Conservation (phyloP, 2,797 vertebrate species). For the Momotus momota region DNA sequence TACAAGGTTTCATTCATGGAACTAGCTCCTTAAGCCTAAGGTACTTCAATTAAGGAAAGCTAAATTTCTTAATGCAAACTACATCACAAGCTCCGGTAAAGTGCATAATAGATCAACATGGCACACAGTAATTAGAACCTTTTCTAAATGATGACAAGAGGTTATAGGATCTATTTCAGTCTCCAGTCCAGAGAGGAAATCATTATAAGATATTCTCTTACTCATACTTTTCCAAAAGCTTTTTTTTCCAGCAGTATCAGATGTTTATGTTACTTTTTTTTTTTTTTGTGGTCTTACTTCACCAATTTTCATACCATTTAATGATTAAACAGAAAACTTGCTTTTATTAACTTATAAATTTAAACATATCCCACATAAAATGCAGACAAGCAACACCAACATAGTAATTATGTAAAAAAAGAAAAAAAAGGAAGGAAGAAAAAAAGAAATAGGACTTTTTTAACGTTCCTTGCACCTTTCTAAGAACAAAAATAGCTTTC, state of each 20-base stretch:
- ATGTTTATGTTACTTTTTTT: constrained; percentile 3
- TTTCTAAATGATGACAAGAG: constrained; percentile 48
- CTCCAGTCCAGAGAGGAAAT: constrained; percentile 4
- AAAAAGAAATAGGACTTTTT: not conserved
- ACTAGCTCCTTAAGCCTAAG: not conserved
- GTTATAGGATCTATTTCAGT: constrained; percentile 57
- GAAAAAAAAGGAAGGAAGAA: not conserved
- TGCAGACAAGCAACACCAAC: constrained; percentile 37
- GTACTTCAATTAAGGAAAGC: constrained; percentile 37
- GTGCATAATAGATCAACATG: constrained; percentile 15
- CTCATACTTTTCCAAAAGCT: not conserved
- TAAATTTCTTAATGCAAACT: constrained; percentile 33
- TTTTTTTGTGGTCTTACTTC: constrained; percentile 44
- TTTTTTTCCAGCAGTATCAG: constrained; percentile 31
- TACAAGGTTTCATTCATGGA: constrained; percentile 57
- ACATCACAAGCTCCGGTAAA: not conserved
- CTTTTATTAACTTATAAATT: constrained; percentile 66
- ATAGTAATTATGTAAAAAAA: constrained; percentile 50
- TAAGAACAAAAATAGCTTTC: constrained; percentile 68
- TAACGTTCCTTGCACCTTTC: constrained; percentile 28
- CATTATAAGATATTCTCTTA: constrained; percentile 23
- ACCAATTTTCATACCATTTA: constrained; percentile 59
- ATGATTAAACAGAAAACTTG: constrained; percentile 61
- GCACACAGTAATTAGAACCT: constrained; percentile 52
- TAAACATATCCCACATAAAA: constrained; percentile 64